Conservation (phyloP, 2,888 invertebrate genomes). For the Tinea pellionella region DNA sequence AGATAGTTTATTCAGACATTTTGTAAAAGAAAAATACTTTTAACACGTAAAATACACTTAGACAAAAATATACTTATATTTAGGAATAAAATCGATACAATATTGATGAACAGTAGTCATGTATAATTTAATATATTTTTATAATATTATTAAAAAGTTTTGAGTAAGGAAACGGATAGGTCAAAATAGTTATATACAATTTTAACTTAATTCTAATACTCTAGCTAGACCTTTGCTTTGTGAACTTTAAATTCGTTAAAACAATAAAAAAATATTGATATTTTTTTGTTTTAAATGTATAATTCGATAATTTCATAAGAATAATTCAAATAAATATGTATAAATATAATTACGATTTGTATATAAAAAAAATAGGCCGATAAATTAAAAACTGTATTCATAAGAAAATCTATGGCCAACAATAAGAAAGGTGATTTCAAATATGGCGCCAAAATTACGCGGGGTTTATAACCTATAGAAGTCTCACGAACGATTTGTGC, state of each 20-base stretch:
- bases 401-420: too few species aligned
- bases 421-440: background rate
- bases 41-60: slow-evolving; percentile 45
- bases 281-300: too few species aligned
- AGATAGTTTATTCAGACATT: slow-evolving; percentile 55
- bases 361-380: background rate
- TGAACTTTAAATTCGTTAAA: background rate
- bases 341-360: background rate
- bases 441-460: too few species aligned
- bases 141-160: too few species aligned
- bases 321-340: slow-evolving; percentile 33
- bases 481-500: too few species aligned
- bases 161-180: background rate
- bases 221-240: background rate
- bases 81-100: slow-evolving; percentile 51
- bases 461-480: too few species aligned
- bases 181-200: background rate
- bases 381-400: too few species aligned
- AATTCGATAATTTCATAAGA: slow-evolving; percentile 54
- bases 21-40: slow-evolving; percentile 53
- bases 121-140: too few species aligned
- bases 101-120: background rate
- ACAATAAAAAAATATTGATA: background rate
- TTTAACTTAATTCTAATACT: background rate
- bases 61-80: slow-evolving; percentile 57